Conservation (phyloP, 2,888 invertebrate genomes). For the Merodon equestris region DNA sequence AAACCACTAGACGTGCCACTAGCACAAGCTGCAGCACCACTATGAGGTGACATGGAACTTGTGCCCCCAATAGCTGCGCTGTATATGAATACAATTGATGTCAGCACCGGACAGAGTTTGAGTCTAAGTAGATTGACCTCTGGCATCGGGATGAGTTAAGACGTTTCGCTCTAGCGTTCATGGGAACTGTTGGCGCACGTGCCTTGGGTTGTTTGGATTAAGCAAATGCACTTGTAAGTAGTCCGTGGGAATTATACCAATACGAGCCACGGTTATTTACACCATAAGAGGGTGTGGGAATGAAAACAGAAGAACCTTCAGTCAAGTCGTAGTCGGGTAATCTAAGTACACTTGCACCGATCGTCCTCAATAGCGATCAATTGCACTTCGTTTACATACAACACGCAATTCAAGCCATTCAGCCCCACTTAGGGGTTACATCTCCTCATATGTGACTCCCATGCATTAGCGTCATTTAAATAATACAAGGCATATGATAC, state of each 20-base stretch:
- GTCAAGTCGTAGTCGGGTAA: slow-evolving; percentile 1
- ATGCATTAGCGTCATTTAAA: no score
- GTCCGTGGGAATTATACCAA: neutral
- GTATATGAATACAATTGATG: slow-evolving; percentile 8
- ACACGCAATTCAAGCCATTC: slow-evolving; percentile 10
- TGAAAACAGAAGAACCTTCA: no score
- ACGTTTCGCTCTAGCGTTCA: slow-evolving; percentile 15
- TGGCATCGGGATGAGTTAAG: slow-evolving; percentile 40
- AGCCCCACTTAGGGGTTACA: slow-evolving; percentile 7
- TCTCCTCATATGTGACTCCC: neutral
- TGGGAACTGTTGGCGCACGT: neutral
- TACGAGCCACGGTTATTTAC: no score
- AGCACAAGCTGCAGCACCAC: neutral
- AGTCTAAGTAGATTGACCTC: slow-evolving; percentile 40
- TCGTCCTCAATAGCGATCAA: neutral
- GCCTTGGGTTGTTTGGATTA: no score
- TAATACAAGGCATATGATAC: no score
- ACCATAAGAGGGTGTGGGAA: no score
- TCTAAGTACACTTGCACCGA: slow-evolving; percentile 16
- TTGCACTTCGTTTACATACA: neutral
- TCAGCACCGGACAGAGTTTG: neutral
- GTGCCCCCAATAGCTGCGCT: slow-evolving; percentile 15
- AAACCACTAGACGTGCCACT: slow-evolving; percentile 4
- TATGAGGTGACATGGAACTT: slow-evolving; percentile 12
- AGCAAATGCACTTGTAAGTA: neutral